Conservation (phyloP, 2,888 invertebrate genomes). For the Polyploca ridens region DNA sequence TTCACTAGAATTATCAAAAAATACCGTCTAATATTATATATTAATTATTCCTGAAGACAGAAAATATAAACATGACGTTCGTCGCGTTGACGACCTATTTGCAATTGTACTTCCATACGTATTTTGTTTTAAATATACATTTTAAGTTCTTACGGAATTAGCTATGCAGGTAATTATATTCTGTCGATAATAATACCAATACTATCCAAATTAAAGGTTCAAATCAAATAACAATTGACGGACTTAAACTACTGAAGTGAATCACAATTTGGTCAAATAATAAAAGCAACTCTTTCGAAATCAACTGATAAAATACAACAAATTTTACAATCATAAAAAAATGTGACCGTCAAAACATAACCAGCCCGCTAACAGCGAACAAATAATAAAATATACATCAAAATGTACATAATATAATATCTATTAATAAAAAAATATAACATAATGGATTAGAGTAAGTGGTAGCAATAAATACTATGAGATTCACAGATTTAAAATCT, state of each 20-base stretch:
- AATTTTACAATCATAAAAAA: slow-evolving; percentile 80
- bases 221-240: slow-evolving; percentile 63
- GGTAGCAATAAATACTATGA: slow-evolving; percentile 85
- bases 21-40: slow-evolving; percentile 69
- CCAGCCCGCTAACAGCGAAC: slow-evolving; percentile 72
- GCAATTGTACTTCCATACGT: slow-evolving; percentile 84
- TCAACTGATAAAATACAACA: slow-evolving; percentile 80
- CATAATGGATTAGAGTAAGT: slow-evolving; percentile 81
- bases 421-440: slow-evolving; percentile 81
- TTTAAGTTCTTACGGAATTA: slow-evolving; percentile 70
- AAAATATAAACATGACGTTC: slow-evolving; percentile 64
- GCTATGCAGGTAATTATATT: slow-evolving; percentile 60
- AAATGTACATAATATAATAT: slow-evolving; percentile 84
- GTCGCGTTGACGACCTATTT: slow-evolving; percentile 69
- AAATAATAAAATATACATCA: slow-evolving; percentile 84
- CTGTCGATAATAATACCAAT: slow-evolving; percentile 51
- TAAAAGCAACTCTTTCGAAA: slow-evolving; percentile 70
- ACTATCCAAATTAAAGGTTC: slow-evolving; percentile 57
- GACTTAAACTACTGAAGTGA: slow-evolving; percentile 65
- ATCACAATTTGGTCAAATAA: slow-evolving; percentile 65
- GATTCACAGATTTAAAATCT: slow-evolving; percentile 84
- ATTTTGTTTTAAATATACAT: slow-evolving; percentile 77
- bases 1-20: slow-evolving; percentile 75
- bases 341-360: slow-evolving; percentile 79
- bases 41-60: slow-evolving; percentile 59